Percentiles rank a stretch among this genome's conserved stretches.
These are phyloP conservation scores for Brotula barbata DNA, from an alignment of 2,797 vertebrate species.

Conservation along the genomic window DNA sequence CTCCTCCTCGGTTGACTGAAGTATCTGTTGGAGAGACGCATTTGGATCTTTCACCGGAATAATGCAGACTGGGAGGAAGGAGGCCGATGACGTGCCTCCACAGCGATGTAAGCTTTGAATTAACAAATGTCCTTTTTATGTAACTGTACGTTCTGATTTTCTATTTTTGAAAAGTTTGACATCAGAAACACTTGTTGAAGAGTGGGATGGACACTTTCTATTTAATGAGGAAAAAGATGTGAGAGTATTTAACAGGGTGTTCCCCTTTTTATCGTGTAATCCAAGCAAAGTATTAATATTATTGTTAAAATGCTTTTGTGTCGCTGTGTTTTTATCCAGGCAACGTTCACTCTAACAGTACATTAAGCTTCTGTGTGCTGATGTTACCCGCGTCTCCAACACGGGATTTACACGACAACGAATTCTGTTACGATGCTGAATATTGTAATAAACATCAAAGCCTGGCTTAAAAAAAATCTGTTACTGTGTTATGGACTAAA, in stretches of 20 bases:
- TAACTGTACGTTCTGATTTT: conserved; percentile 45
- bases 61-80: conserved; percentile 32
- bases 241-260: conserved; percentile 80
- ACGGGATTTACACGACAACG: conserved; percentile 37
- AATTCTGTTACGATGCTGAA: conserved; percentile 51
- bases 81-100: conserved; percentile 9
- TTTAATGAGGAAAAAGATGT: conserved; percentile 77
- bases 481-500: too few species aligned
- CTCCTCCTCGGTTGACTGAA: conserved; percentile 33
- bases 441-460: conserved; percentile 65
- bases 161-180: conserved; percentile 49
- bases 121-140: conserved; percentile 53
- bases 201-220: conserved; percentile 77
- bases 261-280: conserved; percentile 74
- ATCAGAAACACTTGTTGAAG: conserved; percentile 52
- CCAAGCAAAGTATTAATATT: conserved; percentile 73
- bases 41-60: neutral
- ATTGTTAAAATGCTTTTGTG: conserved; percentile 55
- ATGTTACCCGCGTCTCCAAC: conserved; percentile 48
- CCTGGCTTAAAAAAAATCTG: conserved; percentile 33
- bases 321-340: conserved; percentile 48
- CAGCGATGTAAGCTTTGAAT: conserved; percentile 28
- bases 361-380: conserved; percentile 60
- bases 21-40: conserved; percentile 4
- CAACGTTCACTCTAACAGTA: conserved; percentile 50